Base-by-base conservation (phyloP, 1,140 invertebrate species). In the Drosophila bifasciata region DNA sequence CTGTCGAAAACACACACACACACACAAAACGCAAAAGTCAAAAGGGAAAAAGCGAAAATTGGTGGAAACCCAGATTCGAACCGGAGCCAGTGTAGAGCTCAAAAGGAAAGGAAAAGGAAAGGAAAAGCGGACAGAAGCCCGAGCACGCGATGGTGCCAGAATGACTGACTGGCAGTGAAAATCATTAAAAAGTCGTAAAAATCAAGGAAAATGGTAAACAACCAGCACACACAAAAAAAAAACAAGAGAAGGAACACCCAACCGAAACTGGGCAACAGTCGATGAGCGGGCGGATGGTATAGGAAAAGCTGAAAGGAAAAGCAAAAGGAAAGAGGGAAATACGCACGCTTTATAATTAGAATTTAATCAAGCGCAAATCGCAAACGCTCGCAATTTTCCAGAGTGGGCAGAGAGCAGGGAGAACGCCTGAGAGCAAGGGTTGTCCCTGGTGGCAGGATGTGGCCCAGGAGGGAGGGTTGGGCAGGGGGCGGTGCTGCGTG, bases 141-240 rank as follows among this genome's bases (percentile, higher is more conserved):
- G 3, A 13, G 44, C 79, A 75, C 69, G 79, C 75, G 76, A 83
- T 89, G 79, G 83, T 88, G 83, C 78, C 83, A 51, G 79, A 88
- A 79, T 88, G 83, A 88, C 84, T 89, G 84, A 88, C 83, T 89
- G 83, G 79, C 84, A 88, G 83, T 83, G 79, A 89, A 85, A 88
- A 88, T 88, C 83, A 88, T 88, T 88, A 88, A 88, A 89, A 88
- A 89, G 83, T 89, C 83, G 83, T 88, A 88, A 89, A 88, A 88
- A 88, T 81, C 78, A 64, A 75, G 74, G 75, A 61, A 79, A 86
- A 83, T 70, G 76, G 81, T 86, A 86, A 85, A 85, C 77, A 85
- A 76, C 49, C 69, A 85, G 62, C 68, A 44, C 25, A 52, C 48
- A 51, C 7, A 41, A 39, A 11, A 32, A 59, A 36, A 19, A 40